Evolutionary conservation across 2,888 invertebrate genomes (phyloP).

Genomic region (Celastrina argiolus): DNA sequence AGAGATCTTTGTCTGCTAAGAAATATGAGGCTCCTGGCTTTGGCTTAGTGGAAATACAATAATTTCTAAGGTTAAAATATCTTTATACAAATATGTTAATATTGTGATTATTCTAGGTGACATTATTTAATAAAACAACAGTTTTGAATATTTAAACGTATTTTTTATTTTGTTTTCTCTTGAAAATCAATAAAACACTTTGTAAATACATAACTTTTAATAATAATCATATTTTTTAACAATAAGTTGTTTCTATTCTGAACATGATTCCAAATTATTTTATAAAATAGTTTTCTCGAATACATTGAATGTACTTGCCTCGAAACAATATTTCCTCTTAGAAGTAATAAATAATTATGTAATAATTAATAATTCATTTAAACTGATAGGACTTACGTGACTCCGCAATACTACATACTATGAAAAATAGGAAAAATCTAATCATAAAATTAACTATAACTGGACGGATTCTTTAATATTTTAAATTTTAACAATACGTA

Average conservation of each 20-base stretch:
- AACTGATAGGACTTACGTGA: conserved; percentile 6
- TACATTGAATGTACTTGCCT: conserved; percentile 8
- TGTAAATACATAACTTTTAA: neutral
- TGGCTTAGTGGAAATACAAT: conserved; percentile 27
- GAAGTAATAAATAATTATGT: conserved; percentile 7
- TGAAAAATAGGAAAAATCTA: neutral
- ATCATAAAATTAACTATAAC: conserved; percentile 9
- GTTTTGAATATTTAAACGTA: neutral
- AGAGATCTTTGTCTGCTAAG: conserved; percentile 91
- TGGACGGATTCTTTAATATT: conserved; percentile 13
- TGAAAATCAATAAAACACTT: neutral
- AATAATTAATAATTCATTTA: conserved; percentile 1
- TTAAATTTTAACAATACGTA: neutral
- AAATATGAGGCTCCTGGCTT: conserved; percentile 84
- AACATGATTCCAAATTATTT: neutral
- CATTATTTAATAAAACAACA: conserved; percentile 1
- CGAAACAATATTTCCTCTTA: neutral
- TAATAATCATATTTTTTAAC: neutral
- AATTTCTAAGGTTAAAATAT: neutral
- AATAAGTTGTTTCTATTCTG: neutral
- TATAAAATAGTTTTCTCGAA: neutral
- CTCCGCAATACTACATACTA: neutral
- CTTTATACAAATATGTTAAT: neutral
- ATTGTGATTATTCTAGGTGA: neutral
- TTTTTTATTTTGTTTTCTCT: neutral